Evolutionary conservation across 2,113 vertebrate species (phyloP).

Genomic region (Brachypteracias leptosomus): DNA sequence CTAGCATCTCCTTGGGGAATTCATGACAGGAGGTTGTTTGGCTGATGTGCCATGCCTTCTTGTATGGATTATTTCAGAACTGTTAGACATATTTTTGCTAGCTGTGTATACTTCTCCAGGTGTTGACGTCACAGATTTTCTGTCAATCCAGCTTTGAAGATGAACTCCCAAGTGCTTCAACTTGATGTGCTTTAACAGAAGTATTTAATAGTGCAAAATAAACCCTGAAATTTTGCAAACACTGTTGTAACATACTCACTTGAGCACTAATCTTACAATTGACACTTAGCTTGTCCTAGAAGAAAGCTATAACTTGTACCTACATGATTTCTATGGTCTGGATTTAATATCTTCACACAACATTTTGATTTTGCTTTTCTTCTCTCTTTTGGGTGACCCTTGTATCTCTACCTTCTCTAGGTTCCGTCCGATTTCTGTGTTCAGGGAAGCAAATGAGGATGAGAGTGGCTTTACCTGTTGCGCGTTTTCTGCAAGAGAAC

Average conservation of each 20-base stretch:
- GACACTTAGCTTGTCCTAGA: background rate
- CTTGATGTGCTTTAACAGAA: background rate
- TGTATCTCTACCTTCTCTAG: slow-evolving; percentile 64
- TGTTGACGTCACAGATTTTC: background rate
- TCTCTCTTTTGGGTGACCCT: background rate
- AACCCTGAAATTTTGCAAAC: background rate
- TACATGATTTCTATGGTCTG: background rate
- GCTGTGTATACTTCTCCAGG: background rate
- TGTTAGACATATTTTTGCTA: background rate
- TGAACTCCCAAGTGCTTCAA: background rate
- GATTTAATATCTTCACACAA: background rate
- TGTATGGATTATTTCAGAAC: background rate
- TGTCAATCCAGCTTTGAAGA: background rate
- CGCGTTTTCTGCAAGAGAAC: slow-evolving; percentile 95
- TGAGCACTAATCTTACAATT: background rate
- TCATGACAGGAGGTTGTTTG: background rate
- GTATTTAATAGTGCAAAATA: background rate
- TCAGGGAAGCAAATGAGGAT: slow-evolving; percentile 96
- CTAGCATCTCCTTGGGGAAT: background rate
- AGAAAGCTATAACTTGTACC: background rate
- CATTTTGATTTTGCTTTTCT: background rate
- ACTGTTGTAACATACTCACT: background rate
- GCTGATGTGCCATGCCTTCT: background rate
- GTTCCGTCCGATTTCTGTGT: slow-evolving; percentile 97
- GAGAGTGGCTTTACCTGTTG: slow-evolving; percentile 98